phyloP scores from a whole-genome alignment of 2,113 vertebrate genomes.

The Varanus salvator region DNA sequence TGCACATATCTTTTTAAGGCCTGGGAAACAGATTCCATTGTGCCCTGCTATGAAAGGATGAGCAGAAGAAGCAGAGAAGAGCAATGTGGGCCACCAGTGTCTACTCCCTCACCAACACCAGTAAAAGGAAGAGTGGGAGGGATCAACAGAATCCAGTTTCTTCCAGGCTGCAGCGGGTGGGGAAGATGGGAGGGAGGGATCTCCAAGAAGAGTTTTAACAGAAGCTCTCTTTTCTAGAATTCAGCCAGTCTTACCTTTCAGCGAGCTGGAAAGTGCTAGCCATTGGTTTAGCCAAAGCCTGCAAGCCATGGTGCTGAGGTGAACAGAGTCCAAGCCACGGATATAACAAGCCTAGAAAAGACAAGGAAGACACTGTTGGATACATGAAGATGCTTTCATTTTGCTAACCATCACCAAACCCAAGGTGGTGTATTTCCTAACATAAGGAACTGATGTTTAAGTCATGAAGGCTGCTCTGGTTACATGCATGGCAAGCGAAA shows the following conservation, averaged over 20 bases:
- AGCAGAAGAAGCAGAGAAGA: not conserved
- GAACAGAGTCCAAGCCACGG: constrained; percentile 83
- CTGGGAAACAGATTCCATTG: not conserved
- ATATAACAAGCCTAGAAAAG: constrained; percentile 87
- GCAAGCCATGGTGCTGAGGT: constrained; percentile 75
- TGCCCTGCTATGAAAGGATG: not conserved
- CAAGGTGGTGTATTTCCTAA: not conserved
- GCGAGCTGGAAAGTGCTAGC: constrained; percentile 83
- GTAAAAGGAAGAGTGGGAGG: not conserved
- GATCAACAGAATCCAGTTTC: not conserved
- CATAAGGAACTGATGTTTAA: not conserved
- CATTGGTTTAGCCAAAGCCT: constrained; percentile 88
- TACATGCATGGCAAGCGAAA: not conserved
- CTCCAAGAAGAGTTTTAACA: rapidly evolving
- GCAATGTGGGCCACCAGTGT: not conserved
- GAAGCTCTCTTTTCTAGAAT: not conserved
- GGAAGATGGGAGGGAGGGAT: not conserved
- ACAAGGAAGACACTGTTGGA: rapidly evolving
- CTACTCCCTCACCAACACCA: not conserved
- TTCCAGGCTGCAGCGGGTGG: not conserved
- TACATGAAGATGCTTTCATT: rapidly evolving
- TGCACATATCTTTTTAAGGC: not conserved
- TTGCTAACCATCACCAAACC: not conserved
- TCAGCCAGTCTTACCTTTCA: constrained; percentile 80
- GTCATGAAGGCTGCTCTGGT: not conserved